Evolutionary conservation across 2,797 vertebrate genomes (phyloP).

Genomic region (Hoplostethus mediterraneus): DNA sequence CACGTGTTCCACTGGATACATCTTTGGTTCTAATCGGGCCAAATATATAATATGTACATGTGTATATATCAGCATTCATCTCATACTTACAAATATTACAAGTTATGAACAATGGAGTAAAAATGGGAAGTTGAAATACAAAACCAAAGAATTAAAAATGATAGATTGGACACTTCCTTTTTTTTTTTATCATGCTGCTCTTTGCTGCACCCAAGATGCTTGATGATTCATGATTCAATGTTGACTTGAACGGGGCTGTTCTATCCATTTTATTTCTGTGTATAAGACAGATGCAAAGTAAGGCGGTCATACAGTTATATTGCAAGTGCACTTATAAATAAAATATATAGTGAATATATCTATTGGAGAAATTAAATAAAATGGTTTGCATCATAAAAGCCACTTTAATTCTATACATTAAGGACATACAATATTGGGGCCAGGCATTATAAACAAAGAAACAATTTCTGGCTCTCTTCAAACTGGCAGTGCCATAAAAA

Average conservation of each 20-base stretch:
- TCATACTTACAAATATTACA: constrained; percentile 71
- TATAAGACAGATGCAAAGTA: constrained; percentile 11
- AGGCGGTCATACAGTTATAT: constrained; percentile 13
- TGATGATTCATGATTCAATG: constrained; percentile 3
- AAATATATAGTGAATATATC: constrained; percentile 32
- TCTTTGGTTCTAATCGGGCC: constrained; percentile 53
- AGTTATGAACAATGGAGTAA: constrained; percentile 51
- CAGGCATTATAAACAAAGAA: constrained; percentile 4
- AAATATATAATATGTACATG: constrained; percentile 64
- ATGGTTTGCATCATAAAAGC: constrained; percentile 32
- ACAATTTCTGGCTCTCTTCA: neutral
- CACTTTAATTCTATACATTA: constrained; percentile 43
- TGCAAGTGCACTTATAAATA: constrained; percentile 55
- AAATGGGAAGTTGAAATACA: constrained; percentile 52
- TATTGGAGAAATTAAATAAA: constrained; percentile 48
- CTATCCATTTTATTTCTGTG: constrained; percentile 9
- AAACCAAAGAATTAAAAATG: constrained; percentile 51
- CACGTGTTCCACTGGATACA: constrained; percentile 54
- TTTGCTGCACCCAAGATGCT: constrained; percentile 18
- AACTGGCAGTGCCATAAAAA: constrained; percentile 9
- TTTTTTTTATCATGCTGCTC: neutral
- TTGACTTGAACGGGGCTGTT: too few species aligned
- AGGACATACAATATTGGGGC: constrained; percentile 4
- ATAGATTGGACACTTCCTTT: constrained; percentile 7
- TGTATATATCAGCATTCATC: constrained; percentile 49